A percentile compares a stretch with the other conserved stretches of the same genome.
Evolutionary conservation across 2,113 vertebrate species (phyloP).

Genomic region (Colaptes auratus): DNA sequence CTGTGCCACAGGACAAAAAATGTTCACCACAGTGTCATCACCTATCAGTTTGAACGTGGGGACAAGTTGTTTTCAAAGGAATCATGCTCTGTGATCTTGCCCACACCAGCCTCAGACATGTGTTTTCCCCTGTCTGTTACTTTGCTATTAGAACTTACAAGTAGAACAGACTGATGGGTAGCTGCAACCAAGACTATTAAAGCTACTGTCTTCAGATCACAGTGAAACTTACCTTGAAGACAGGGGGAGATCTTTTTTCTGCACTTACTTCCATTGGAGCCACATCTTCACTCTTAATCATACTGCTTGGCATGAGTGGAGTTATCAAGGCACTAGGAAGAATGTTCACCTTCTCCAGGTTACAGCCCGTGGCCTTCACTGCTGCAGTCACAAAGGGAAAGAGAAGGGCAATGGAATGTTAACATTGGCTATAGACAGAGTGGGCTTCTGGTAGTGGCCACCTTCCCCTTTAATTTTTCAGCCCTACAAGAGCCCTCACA

Average conservation of each 20-base stretch:
- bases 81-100: not conserved
- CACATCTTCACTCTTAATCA: constrained; percentile 93
- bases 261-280: constrained; percentile 95
- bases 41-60: not conserved
- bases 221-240: constrained; percentile 82
- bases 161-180: not conserved
- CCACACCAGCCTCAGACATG: not conserved
- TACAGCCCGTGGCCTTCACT: constrained; percentile 80
- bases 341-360: constrained; percentile 83
- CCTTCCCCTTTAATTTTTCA: not conserved
- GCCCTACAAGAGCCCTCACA: not conserved
- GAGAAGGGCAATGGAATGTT: fast-evolving
- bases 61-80: not conserved
- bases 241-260: constrained; percentile 80
- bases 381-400: constrained; percentile 63
- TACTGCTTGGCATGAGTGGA: constrained; percentile 82
- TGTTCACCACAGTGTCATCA: not conserved
- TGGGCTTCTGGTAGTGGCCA: not conserved
- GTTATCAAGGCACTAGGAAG: constrained; percentile 86
- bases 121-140: not conserved
- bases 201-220: not conserved
- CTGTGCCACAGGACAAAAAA: not conserved
- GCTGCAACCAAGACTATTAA: not conserved
- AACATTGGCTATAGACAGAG: not conserved
- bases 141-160: not conserved